A percentile compares a stretch with the other conserved stretches of the same genome.
Evolutionary conservation across 2,888 invertebrate species (phyloP).

Genomic region (Belgica antarctica): DNA sequence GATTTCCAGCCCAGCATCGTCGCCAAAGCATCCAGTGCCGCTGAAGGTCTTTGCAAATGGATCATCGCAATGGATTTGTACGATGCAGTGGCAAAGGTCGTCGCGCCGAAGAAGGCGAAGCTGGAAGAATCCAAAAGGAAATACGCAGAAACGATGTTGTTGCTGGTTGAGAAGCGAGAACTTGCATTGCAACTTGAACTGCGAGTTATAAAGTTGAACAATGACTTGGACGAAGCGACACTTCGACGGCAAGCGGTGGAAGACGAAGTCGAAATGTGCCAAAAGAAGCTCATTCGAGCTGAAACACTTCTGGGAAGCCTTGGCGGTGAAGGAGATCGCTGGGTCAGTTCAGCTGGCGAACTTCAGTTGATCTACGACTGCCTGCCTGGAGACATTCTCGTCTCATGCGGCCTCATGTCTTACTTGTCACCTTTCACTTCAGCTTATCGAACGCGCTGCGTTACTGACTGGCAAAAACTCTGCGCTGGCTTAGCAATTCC

Average conservation of each 20-base stretch:
- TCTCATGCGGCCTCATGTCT: conserved; percentile 84
- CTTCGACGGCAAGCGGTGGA: conserved; percentile 73
- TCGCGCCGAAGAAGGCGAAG: conserved; percentile 86
- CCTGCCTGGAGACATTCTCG: conserved; percentile 83
- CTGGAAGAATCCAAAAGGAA: conserved; percentile 76
- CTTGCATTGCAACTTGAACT: conserved; percentile 75
- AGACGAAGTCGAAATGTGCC: conserved; percentile 78
- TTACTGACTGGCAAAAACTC: conserved; percentile 71
- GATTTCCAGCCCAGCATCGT: conserved; percentile 79
- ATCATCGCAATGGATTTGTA: conserved; percentile 91
- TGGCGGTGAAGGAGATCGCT: conserved; percentile 84
- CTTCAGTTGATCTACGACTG: conserved; percentile 75
- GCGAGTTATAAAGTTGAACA: conserved; percentile 69
- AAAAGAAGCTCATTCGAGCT: conserved; percentile 78
- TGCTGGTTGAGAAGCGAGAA: conserved; percentile 78
- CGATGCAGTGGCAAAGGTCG: conserved; percentile 78
- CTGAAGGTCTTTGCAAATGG: conserved; percentile 90
- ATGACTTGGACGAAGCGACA: conserved; percentile 70
- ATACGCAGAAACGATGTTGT: conserved; percentile 77
- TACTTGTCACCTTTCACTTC: conserved; percentile 85
- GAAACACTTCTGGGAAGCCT: conserved; percentile 84
- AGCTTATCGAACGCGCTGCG: conserved; percentile 61
- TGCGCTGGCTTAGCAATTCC: conserved; percentile 71
- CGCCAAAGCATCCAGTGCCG: conserved; percentile 81
- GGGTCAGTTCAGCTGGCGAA: conserved; percentile 74